Base-by-base conservation (phyloP, 2,113 vertebrate genomes). In the Callionymus lyra region DNA sequence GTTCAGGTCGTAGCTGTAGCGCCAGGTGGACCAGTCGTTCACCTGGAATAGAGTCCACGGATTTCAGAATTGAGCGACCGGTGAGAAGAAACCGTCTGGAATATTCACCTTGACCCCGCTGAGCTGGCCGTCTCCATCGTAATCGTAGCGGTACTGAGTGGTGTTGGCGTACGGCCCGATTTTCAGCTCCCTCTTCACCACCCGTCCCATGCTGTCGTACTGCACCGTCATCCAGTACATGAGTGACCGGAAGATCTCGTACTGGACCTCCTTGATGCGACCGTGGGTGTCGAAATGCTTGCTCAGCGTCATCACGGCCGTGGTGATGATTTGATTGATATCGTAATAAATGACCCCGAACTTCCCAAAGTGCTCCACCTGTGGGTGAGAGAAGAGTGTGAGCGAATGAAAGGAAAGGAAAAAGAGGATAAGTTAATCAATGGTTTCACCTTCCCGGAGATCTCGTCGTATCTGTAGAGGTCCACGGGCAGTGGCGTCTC, bases 201-300 rank as follows among this genome's bases (percentile, higher is more conserved):
- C 94, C 9, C 95, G 84, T 1, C 94, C 95, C 93, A 98, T 97
- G 74, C 91, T 97, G 82, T 99, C 94, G 0, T 98, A 99, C 38
- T 99, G 94, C 41, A 99, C 93, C 0, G 94, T 98, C 95, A 99
- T 99, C 95, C 95, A 99, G 84, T 98, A 99, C 95, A 99, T 97
- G 3, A 99, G 90, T 0, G 94, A 98, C 3, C 95, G 83, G 77
- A 97, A 99, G 77, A 99, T 98, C 80, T 99, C 95, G 0, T 99
- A 99, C 37, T 99, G 95, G 41, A 99, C 94, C 60, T 99, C 95
- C 72, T 98, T 99, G 82, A 99, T 95, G 44, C 94, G 89, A 2
- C 95, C 95, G 0, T 98, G 94, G 12, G 95, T 96, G 61, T 99
- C 95, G 6, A 99, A 99, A 72, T 99, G 94, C 68, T 99, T 99